Conservation (phyloP, 2,113 vertebrate genomes). For the Eublepharis macularius region DNA sequence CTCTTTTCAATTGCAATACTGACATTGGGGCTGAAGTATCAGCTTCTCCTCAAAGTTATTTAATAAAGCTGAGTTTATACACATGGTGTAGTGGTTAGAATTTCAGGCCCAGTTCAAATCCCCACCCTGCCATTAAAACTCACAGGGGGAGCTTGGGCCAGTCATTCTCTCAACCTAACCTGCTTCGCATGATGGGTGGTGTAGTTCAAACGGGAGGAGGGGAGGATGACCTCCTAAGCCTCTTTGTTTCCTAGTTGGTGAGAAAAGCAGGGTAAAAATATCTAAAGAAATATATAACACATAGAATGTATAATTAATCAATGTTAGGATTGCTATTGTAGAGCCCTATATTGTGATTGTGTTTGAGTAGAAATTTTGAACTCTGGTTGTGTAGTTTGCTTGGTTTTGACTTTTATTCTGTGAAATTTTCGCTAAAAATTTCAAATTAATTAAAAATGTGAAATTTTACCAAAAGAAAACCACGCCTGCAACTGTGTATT, state of each 20-base stretch:
- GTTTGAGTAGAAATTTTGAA: slow-evolving; percentile 17
- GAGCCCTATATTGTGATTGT: not conserved
- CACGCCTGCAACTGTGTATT: not conserved
- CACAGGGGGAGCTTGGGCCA: too few relatives aligned
- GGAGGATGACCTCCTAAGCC: too few relatives aligned
- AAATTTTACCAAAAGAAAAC: not conserved
- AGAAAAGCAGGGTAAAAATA: not conserved
- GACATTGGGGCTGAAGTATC: not conserved
- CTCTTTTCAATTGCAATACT: not conserved
- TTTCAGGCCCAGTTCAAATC: too few relatives aligned
- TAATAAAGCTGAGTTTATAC: not conserved
- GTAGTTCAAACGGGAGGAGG: too few relatives aligned
- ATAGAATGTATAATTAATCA: not conserved
- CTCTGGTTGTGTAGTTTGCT: not conserved
- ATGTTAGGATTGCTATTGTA: not conserved
- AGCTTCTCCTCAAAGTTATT: not conserved
- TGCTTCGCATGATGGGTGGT: too few relatives aligned
- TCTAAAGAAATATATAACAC: not conserved
- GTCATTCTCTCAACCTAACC: too few relatives aligned
- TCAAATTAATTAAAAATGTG: not conserved
- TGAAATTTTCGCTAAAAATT: not conserved
- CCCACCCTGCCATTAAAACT: too few relatives aligned
- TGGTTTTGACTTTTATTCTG: not conserved
- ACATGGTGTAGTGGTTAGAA: too few relatives aligned
- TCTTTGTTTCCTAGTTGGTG: not conserved